These are phyloP conservation scores for Drosophila takahashii DNA, from an alignment of 1,140 invertebrate genomes.

Conservation along the genomic window DNA sequence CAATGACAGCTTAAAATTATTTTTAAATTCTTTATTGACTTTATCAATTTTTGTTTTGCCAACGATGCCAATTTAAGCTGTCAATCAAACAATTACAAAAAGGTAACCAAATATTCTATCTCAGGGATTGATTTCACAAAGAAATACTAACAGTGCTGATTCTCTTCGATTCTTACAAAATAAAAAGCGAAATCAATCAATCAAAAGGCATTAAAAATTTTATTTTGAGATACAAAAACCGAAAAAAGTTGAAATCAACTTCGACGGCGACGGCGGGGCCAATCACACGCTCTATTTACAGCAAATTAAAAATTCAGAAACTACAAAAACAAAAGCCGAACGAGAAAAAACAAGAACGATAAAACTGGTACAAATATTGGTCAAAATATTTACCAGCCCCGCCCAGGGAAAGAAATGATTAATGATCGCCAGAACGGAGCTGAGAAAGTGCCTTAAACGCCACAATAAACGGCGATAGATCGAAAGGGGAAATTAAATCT, in stretches of 20 bases:
- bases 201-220: constrained; percentile 68
- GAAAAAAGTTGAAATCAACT: constrained; percentile 35
- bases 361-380: constrained; percentile 69
- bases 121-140: constrained; percentile 25
- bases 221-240: constrained; percentile 23
- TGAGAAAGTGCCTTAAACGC: constrained; percentile 65
- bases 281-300: constrained; percentile 83
- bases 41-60: constrained; percentile 41
- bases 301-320: constrained; percentile 69
- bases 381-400: constrained; percentile 77
- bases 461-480: constrained; percentile 48
- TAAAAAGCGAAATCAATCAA: constrained; percentile 63
- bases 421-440: constrained; percentile 50
- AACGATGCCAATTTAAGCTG: constrained; percentile 42
- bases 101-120: constrained; percentile 44
- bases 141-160: constrained; percentile 21
- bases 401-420: constrained; percentile 57
- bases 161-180: constrained; percentile 30
- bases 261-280: constrained; percentile 35
- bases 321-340: constrained; percentile 56
- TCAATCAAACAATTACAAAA: constrained; percentile 59
- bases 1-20: constrained; percentile 19
- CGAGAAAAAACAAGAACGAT: constrained; percentile 58
- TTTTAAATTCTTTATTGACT: constrained; percentile 35
- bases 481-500: constrained; percentile 45